phyloP scores from a whole-genome alignment of 2,797 vertebrate species.

The Anguilla marmorata region DNA sequence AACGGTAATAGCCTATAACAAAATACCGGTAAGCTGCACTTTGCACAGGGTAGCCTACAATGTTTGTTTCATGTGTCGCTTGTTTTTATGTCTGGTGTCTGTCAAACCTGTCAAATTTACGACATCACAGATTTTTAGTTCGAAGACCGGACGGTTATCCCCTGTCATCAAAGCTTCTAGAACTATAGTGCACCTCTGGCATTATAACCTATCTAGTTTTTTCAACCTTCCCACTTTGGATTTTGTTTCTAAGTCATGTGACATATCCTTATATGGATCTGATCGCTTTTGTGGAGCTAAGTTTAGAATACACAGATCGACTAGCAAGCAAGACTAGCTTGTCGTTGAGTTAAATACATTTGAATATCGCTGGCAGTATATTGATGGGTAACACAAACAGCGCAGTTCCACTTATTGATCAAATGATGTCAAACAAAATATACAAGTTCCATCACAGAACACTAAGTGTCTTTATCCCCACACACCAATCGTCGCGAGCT shows the following conservation, averaged over 20 bases:
- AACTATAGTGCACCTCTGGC: not conserved
- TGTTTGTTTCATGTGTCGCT: not conserved
- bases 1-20: no score
- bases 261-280: slow-evolving; percentile 38
- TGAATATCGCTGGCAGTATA: not conserved
- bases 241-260: slow-evolving; percentile 36
- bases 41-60: no score
- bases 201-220: not conserved
- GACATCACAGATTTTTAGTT: not conserved
- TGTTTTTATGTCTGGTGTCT: not conserved
- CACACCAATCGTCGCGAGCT: not conserved
- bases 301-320: slow-evolving; percentile 38
- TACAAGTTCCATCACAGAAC: not conserved
- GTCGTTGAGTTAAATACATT: not conserved
- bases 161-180: not conserved
- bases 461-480: not conserved
- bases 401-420: not conserved
- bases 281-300: slow-evolving; percentile 35
- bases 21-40: no score
- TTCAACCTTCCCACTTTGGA: not conserved
- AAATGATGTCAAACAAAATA: not conserved
- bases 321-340: not conserved
- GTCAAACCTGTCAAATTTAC: not conserved
- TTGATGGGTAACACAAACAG: not conserved
- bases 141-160: not conserved